phyloP scores from a whole-genome alignment of 2,113 vertebrate genomes.

The Psettodes erumei region DNA sequence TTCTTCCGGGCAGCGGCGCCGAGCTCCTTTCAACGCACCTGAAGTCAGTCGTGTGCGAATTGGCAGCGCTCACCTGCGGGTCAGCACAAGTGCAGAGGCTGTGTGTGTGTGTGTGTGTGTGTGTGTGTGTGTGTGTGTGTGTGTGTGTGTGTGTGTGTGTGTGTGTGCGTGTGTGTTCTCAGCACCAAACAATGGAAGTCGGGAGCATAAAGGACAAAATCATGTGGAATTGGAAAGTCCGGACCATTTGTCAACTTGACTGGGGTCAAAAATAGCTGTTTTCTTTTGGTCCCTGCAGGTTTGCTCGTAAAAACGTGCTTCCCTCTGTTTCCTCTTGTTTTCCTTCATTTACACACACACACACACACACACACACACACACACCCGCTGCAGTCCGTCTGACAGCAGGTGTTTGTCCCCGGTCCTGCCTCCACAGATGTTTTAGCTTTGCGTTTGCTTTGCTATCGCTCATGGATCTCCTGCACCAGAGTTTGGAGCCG shows the following conservation, averaged over 20 bases:
- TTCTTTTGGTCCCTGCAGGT: constrained; percentile 58
- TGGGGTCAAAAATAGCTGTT: constrained; percentile 53
- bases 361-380: no score
- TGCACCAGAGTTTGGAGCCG: background rate
- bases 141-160: background rate
- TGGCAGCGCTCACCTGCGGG: background rate
- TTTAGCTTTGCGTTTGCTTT: constrained; percentile 7
- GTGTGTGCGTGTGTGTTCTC: background rate
- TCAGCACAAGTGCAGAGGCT: constrained; percentile 21
- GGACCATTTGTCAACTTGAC: constrained; percentile 53
- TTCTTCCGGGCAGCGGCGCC: background rate
- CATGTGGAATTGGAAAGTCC: constrained; percentile 50
- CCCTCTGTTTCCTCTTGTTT: constrained; percentile 47
- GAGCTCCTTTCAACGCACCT: constrained; percentile 28
- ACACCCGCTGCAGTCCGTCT: background rate
- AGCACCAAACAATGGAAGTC: constrained; percentile 45
- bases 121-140: background rate
- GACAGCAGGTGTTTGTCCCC: constrained; percentile 48
- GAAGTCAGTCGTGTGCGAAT: constrained; percentile 22
- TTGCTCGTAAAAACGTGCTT: constrained; percentile 23
- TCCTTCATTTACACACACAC: constrained; percentile 12
- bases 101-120: background rate
- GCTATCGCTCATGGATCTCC: background rate
- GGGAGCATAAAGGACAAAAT: constrained; percentile 39
- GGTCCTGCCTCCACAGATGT: constrained; percentile 22